Evolutionary conservation across 2,888 invertebrate species (phyloP), one percentile per base, ranked within the genome.

Genomic region (Lingula anatina): DNA sequence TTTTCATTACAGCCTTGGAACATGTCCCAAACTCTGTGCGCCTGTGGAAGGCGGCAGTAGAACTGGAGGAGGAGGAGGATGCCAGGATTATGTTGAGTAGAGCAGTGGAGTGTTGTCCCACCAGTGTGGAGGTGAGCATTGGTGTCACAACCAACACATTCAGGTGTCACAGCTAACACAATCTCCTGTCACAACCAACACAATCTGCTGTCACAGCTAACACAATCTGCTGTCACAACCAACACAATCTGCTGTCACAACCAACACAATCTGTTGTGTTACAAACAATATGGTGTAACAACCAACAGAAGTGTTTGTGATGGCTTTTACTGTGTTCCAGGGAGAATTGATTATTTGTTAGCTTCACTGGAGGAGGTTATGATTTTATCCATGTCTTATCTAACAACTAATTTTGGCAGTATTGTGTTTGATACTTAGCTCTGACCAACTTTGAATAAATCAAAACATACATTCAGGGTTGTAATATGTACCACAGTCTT

Each of bases 1-100:
- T n/a, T n/a, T n/a, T n/a, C n/a, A n/a, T n/a, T 53, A 50, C 90
- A 81, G 99, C 97, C 0, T 78, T 99, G 15, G 97, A 99, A 75
- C 93, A 96, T 69, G 93, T 99, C 59, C 99, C 99, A 0, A 97
- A 97, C 77, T 99, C 99, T 0, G 99, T 99, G 2, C 85, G 94
- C 44, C 80, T 99, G 0, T 99, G 99, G 99, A 99, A 97, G 78
- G 91, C 94, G 0, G 96, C 97, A 0, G 96, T 99, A 0, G 97
- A 99, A 72, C 76, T 99, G 35, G 99, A 99, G 70, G 95, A 95
- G 65, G 94, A 95, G 0, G 97, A 97, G 73, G 97, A 99, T 76
- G 99, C 99, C 0, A 82, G 93, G 20, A 95, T 99, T 62, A 80
- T 99, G 47, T 80, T 99, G 2, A 94, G 94, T 18, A 82, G 99